These are phyloP conservation scores for Cheilosia soror DNA, from an alignment of 2,888 invertebrate species.

Conservation along the genomic window DNA sequence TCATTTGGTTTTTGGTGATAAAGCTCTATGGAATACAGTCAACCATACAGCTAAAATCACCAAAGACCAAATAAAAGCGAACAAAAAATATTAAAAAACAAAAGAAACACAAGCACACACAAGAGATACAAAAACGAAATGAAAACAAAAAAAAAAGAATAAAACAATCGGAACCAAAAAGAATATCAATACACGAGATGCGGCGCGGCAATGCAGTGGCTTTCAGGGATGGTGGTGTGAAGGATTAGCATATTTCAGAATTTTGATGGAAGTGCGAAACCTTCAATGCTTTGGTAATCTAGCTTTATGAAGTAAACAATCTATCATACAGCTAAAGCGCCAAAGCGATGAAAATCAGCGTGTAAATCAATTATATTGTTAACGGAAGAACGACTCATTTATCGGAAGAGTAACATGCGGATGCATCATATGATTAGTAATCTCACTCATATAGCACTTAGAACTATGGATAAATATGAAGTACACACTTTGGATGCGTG, in stretches of 20 bases:
- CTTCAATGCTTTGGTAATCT: conserved; percentile 95
- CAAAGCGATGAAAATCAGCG: conserved; percentile 89
- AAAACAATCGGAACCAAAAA: conserved; percentile 24
- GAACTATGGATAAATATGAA: background rate
- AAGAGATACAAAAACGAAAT: conserved; percentile 58
- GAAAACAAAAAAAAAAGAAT: conserved; percentile 55
- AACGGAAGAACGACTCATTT: conserved; percentile 24
- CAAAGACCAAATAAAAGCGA: conserved; percentile 86
- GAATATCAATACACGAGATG: background rate
- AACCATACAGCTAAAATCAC: conserved; percentile 90
- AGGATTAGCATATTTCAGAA: conserved; percentile 62
- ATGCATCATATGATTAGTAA: conserved; percentile 33
- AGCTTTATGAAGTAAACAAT: conserved; percentile 92
- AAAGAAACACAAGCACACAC: conserved; percentile 10
- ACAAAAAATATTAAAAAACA: conserved; percentile 52
- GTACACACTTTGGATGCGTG: conserved; percentile 4
- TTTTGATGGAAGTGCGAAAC: conserved; percentile 77
- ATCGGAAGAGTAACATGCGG: conserved; percentile 28
- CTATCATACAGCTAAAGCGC: conserved; percentile 95
- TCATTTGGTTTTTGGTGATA: conserved; percentile 88
- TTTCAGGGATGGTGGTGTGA: conserved; percentile 5
- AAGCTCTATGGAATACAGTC: conserved; percentile 87
- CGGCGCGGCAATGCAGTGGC: conserved; percentile 9
- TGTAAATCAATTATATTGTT: conserved; percentile 42
- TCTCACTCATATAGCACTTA: background rate